Percentiles rank a stretch among this genome's conserved stretches.
Evolutionary conservation across 92 coral and sea anemone genomes (phyloP).

Genomic region (Actinostola sp.): DNA sequence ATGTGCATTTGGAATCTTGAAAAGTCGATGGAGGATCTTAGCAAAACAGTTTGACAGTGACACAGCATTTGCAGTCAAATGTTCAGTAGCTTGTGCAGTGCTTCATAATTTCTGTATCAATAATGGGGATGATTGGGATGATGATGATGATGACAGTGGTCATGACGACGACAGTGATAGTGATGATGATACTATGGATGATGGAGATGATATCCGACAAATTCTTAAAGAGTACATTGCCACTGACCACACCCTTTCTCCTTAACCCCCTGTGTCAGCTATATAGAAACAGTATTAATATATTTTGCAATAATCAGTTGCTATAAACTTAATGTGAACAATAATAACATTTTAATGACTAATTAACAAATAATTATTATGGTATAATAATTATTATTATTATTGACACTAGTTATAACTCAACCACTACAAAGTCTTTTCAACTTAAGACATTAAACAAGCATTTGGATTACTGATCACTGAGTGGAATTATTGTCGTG

Average conservation of each 20-base stretch:
- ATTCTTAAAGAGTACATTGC: constrained; percentile 16
- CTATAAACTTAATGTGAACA: no score
- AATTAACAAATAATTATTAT: no score
- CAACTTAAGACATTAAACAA: background rate
- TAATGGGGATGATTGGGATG: constrained; percentile 40
- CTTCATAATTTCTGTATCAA: constrained; percentile 40
- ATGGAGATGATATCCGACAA: constrained; percentile 41
- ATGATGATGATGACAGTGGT: constrained; percentile 18
- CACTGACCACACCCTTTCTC: no score
- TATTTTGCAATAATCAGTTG: no score
- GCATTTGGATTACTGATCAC: background rate
- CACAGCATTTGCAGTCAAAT: constrained; percentile 37
- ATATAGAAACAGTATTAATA: no score
- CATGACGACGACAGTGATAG: background rate
- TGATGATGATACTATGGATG: constrained; percentile 17
- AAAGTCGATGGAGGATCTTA: constrained; percentile 55
- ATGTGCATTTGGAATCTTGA: constrained; percentile 53
- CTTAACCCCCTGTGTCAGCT: no score
- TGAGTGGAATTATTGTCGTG: no score
- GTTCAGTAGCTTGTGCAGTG: constrained; percentile 25
- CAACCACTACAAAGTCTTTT: no score
- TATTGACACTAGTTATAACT: no score
- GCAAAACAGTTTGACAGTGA: constrained; percentile 52
- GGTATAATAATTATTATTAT: no score
- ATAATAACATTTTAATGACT: no score